Base-by-base conservation (phyloP, 2,113 vertebrate genomes). In the Entelurus aequoreus region DNA sequence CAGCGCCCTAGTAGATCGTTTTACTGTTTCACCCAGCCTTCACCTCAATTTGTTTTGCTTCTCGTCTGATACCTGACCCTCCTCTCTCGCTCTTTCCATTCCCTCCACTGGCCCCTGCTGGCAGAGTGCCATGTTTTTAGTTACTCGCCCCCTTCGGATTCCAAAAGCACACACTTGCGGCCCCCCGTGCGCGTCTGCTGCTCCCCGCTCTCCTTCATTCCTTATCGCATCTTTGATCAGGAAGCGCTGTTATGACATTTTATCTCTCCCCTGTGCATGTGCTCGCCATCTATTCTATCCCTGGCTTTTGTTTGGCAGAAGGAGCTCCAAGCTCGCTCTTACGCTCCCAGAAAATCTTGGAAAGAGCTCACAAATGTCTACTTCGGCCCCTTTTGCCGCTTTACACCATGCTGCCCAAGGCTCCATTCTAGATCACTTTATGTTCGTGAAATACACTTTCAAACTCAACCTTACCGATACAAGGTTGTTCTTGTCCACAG, bases 61-160 rank as follows among this genome's bases (percentile, higher is more conserved):
- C 76, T 80, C 81, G 84, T 83, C 79, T 77, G 74, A 85, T 82
- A 59, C 60, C 63, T 55, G 58, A n/a, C 60, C 15, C 44, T 53
- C 63, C 60, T 64, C 68, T n/a, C 13, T 36, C 48, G 56, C 50
- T 76, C 68, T 60, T 64, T 60, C 50, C 61, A 54, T 76, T 69
- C 79, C 81, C 72, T 75, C 14, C 21, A 36, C 61, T 79, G 87
- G 84, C 85, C 85, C 80, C 81, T 58, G 8, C 67, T 87, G 85
- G 87, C 76, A 1, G 54, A 42, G 36, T 59, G 78, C 87, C 87
- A 81, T 62, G 62, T 2, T 11, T 65, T 79, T 79, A 80, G 82
- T 81, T 78, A 76, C 65, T 75, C 63, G 69, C 79, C 69, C 48
- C 65, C 15, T 54, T 66, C 69, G 59, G 62, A 40, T 66, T 72